Evolutionary conservation across 2,113 vertebrate species (phyloP), one percentile per base, ranked within the genome.

Genomic region (Neodontobutis hainanensis): DNA sequence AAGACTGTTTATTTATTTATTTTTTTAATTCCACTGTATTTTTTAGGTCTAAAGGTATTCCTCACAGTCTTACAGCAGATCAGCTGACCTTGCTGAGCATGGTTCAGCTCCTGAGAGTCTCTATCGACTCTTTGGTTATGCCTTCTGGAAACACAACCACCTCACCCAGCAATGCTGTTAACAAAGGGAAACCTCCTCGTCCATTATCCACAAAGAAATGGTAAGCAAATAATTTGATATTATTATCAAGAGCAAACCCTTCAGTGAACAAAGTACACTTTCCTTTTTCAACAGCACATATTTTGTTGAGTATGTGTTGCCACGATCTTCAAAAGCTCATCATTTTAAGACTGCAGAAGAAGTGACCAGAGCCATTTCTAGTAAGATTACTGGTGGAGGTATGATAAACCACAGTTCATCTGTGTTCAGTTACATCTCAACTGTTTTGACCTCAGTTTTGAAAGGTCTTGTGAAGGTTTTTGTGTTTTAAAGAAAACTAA

Each of bases 241-340:
- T 49, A 6, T 16, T 55, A 0, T 12, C 11, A 2, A 56, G 12
- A 45, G 5, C 56, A 49, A 59, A 7, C 34, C 3, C 15, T 10
- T 58, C 15, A 5, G 19, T 42, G 2, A 42, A 15, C 5, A 47
- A 10, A 14, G 5, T 2, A 3, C 55, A 6, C 34, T 65, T 3
- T 46, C 35, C 5, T 38, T 34, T 67, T 71, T 68, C 45, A 14
- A 7, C 42, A 99, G 97, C 70, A 95, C 95, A 5, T 98, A 95
- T 89, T 96, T 97, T 87, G 91, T 99, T 14, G 95, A 98, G 83
- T 99, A 92, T 48, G 70, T 89, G 11, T 95, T 99, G 75, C 96
- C 96, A 0, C 70, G 91, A 75, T 77, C 86, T 65, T 89, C 90
- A 55, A 85, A 87, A 47, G 90, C 90, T 49, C 90, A 87, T 68